A percentile compares a stretch with the other conserved stretches of the same genome.
phyloP scores from a whole-genome alignment of 2,888 invertebrate genomes.

The Phengaris alcon region DNA sequence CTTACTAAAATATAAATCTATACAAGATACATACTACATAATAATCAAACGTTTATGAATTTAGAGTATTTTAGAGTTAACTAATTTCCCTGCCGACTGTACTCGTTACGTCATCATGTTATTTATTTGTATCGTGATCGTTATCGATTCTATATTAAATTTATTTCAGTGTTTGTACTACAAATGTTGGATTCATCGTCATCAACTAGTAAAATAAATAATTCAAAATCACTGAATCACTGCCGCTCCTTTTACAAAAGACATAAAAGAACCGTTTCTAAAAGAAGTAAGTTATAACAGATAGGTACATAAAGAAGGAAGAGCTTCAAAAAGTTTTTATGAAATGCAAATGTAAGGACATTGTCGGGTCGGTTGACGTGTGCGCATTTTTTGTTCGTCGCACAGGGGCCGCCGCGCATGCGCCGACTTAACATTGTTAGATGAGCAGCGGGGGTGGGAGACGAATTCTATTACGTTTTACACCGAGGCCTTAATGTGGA shows the following conservation, averaged over 20 bases:
- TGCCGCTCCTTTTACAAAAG: not conserved
- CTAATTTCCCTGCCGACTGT: not conserved
- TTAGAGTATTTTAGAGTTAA: not conserved
- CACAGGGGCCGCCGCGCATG: constrained; percentile 57
- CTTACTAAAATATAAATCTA: too few species aligned
- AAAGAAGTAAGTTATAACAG: not conserved
- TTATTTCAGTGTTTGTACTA: not conserved
- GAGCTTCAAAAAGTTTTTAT: not conserved
- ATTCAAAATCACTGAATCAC: not conserved
- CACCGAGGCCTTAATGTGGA: constrained; percentile 65
- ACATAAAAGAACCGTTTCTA: too few species aligned
- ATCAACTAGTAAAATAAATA: not conserved
- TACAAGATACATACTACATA: too few species aligned
- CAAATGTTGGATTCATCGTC: not conserved
- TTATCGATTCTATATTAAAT: constrained; percentile 17
- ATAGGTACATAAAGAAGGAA: not conserved
- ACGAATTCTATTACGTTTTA: constrained; percentile 77
- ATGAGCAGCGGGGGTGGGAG: constrained; percentile 62
- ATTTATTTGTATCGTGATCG: constrained; percentile 7
- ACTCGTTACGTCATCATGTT: constrained; percentile 3
- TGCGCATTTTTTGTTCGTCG: constrained; percentile 38
- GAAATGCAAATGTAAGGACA: constrained; percentile 9
- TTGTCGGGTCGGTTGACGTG: constrained; percentile 2
- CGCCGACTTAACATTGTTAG: constrained; percentile 70
- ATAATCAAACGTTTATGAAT: not conserved